These are phyloP conservation scores for Hoplodrina blanda DNA, from an alignment of 2,888 invertebrate species.

Conservation along the genomic window DNA sequence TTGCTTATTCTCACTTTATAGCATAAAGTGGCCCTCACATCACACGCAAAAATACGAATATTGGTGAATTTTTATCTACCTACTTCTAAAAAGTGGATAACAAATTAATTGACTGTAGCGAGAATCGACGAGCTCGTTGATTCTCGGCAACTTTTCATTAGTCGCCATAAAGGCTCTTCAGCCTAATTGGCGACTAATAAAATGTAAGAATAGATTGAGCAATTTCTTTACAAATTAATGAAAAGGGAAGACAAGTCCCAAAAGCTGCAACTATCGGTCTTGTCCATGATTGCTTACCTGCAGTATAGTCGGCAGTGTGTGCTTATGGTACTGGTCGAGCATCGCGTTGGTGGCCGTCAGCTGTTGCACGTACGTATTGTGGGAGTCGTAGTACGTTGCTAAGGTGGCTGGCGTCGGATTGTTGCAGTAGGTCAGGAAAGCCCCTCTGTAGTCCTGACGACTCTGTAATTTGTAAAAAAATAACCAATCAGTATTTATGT, in stretches of 20 bases:
- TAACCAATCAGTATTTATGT: background rate
- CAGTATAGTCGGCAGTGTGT: conserved; percentile 96
- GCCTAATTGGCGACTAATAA: no score
- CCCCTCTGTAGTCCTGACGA: conserved; percentile 96
- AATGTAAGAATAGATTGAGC: background rate
- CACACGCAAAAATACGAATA: no score
- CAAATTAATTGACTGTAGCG: no score
- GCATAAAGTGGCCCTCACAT: no score
- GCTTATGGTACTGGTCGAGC: conserved; percentile 96
- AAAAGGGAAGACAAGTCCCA: background rate
- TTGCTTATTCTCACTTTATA: no score
- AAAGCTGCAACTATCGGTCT: background rate
- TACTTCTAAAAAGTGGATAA: no score
- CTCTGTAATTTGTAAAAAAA: conserved; percentile 91
- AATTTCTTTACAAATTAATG: background rate
- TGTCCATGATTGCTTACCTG: conserved; percentile 89
- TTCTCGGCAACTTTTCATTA: no score
- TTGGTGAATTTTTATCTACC: no score
- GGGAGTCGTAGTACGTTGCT: conserved; percentile 96
- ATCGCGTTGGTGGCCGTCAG: conserved; percentile 98
- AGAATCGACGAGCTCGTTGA: no score
- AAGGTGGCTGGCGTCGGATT: conserved; percentile 93
- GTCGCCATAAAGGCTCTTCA: no score
- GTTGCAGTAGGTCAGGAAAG: conserved; percentile 95
- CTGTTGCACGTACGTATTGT: conserved; percentile 98